Evolutionary conservation across 92 coral and sea anemone genomes (phyloP).

Genomic region (Porites lobata): DNA sequence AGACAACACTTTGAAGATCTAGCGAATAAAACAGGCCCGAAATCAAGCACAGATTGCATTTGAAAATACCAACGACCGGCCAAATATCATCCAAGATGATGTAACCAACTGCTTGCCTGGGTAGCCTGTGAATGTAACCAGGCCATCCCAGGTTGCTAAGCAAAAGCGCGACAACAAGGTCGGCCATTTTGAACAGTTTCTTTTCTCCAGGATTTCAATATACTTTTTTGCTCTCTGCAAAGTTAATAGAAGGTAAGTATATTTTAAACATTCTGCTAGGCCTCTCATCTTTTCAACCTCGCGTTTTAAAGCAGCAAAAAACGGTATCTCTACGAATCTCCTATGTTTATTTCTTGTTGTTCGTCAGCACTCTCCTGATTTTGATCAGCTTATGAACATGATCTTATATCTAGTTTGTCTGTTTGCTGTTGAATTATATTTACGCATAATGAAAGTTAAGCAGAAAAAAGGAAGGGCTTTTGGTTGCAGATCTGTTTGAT

Average conservation of each 20-base stretch:
- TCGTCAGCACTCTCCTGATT: no score
- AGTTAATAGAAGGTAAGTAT: conserved; percentile 11
- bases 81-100: conserved; percentile 1
- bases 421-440: no score
- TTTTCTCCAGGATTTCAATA: not conserved
- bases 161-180: conserved; percentile 51
- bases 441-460: no score
- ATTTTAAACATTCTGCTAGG: not conserved
- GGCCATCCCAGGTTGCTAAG: conserved; percentile 68
- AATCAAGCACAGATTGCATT: conserved; percentile 62
- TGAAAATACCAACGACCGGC: not conserved
- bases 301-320: not conserved
- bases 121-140: conserved; percentile 46
- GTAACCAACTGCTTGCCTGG: conserved; percentile 41
- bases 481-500: no score
- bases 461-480: no score
- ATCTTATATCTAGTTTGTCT: no score
- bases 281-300: not conserved
- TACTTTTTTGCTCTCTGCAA: conserved; percentile 16
- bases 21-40: conserved; percentile 68
- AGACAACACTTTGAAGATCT: conserved; percentile 61
- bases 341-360: not conserved
- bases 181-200: conserved; percentile 51
- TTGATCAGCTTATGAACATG: no score
- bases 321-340: not conserved